Base-by-base conservation (phyloP, 2,888 invertebrate species). In the Andrena bucephala region DNA sequence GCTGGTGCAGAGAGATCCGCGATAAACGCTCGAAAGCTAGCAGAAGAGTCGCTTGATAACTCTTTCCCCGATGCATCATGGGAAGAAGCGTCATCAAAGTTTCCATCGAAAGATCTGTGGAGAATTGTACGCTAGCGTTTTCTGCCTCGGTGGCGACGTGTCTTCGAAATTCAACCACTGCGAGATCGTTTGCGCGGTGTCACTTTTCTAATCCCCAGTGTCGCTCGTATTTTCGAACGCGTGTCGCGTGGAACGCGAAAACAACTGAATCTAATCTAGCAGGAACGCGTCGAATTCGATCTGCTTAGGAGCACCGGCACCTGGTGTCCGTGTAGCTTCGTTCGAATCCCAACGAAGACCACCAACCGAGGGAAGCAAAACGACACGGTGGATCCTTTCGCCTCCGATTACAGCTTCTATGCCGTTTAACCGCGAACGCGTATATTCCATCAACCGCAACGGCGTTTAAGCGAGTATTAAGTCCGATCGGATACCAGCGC, bases 381-480 rank as follows among this genome's bases (percentile, higher is more conserved):
- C 57, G 83, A 74, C 60, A 36, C 42, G n/a, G 54, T 33, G 8
- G 33, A 67, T 71, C 70, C 71, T 62, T 70, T 67, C 70, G 68
- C 24, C 62, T 82, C 70, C 31, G 66, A 57, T 81, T 82, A 80
- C 83, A 63, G 63, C 52, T 65, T 71, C 76, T 54, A 52, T 27
- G 69, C 20, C 73, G 83, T 63, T 77, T 57, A 67, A 83, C 77
- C 83, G 57, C 83, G 73, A 63, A 52, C 54, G 33, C 67, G 50
- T 63, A 77, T 63, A 77, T 70, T 76, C 83, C 63, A 77, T 74
- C 78, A 77, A 83, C 83, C 77, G 66, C 83, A 83, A 42, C 67
- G 67, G 20, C 77, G 66, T 77, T 83, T 83, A 82, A 77, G 42
- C 77, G 67, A 71, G 73, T 69, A 83, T 83, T 62, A 71, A 77